Evolutionary conservation across 1,140 invertebrate genomes (phyloP).

Genomic region (Radopholus similis): DNA sequence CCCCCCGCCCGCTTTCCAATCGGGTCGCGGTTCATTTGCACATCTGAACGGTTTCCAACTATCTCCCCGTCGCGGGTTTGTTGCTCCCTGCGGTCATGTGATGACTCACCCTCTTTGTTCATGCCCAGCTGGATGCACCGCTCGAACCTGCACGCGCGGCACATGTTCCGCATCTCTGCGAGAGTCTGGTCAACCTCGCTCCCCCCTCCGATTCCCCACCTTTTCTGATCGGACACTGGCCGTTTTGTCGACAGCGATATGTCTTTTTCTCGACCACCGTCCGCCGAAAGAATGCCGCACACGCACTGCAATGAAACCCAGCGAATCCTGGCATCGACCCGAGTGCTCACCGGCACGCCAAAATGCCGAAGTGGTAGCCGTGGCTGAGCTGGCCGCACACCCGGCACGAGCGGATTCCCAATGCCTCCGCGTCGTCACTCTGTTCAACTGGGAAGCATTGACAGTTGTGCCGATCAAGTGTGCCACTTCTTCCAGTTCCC

Average conservation of each 20-base stretch:
- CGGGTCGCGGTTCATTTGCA: constrained; percentile 52
- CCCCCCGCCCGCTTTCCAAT: constrained; percentile 33
- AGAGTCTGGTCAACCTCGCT: not conserved
- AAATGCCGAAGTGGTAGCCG: constrained; percentile 44
- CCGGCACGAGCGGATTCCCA: constrained; percentile 9
- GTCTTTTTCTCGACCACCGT: constrained; percentile 44
- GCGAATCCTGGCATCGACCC: not conserved
- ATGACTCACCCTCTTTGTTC: constrained; percentile 40
- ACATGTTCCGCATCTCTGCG: constrained; percentile 43
- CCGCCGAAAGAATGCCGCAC: constrained; percentile 43
- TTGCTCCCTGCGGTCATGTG: not conserved
- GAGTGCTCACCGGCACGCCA: constrained; percentile 30
- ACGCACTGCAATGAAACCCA: constrained; percentile 30
- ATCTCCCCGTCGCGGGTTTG: not conserved
- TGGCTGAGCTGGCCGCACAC: constrained; percentile 42
- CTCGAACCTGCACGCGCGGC: constrained; percentile 39
- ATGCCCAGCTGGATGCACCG: constrained; percentile 37
- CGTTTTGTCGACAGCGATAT: constrained; percentile 42
- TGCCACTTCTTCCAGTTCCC: too few relatives aligned
- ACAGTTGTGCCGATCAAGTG: too few relatives aligned
- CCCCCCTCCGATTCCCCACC: constrained; percentile 7
- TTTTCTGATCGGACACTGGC: constrained; percentile 36
- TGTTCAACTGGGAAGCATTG: too few relatives aligned
- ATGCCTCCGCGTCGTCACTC: not conserved
- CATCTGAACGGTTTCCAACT: constrained; percentile 31